phyloP scores from a whole-genome alignment of 2,797 vertebrate species.

The Myiotriccus ornatus region DNA sequence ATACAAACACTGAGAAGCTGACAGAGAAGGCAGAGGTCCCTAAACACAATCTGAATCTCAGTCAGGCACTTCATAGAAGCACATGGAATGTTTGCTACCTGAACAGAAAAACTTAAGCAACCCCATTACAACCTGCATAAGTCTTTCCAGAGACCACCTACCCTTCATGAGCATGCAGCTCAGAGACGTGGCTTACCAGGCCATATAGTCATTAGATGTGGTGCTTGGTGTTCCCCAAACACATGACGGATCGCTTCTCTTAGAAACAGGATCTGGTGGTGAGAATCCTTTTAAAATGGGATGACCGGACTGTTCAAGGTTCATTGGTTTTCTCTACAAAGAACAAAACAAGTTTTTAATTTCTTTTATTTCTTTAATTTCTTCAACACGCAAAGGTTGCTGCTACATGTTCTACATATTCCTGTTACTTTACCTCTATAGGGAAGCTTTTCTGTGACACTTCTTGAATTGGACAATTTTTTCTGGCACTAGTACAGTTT shows the following conservation, averaged over 20 bases:
- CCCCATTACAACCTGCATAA: neutral
- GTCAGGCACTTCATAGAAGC: neutral
- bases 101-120: neutral
- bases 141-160: neutral
- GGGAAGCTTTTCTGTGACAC: constrained; percentile 11
- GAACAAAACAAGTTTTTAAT: neutral
- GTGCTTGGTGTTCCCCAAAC: constrained; percentile 83
- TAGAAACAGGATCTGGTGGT: constrained; percentile 68
- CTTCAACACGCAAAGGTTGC: neutral
- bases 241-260: constrained; percentile 66
- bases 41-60: neutral
- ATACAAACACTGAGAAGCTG: neutral
- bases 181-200: constrained; percentile 67
- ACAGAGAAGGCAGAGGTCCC: neutral
- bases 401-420: neutral
- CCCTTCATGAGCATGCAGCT: fast-evolving
- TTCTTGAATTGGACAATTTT: constrained; percentile 50
- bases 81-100: neutral
- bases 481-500: neutral
- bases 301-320: constrained; percentile 70
- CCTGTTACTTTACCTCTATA: constrained; percentile 59
- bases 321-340: constrained; percentile 74
- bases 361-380: neutral
- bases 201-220: constrained; percentile 69
- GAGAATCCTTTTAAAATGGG: constrained; percentile 66